Conservation (phyloP, 30 jellyfish, hydroid and myxozoan genomes). For the Aurelia sp. region DNA sequence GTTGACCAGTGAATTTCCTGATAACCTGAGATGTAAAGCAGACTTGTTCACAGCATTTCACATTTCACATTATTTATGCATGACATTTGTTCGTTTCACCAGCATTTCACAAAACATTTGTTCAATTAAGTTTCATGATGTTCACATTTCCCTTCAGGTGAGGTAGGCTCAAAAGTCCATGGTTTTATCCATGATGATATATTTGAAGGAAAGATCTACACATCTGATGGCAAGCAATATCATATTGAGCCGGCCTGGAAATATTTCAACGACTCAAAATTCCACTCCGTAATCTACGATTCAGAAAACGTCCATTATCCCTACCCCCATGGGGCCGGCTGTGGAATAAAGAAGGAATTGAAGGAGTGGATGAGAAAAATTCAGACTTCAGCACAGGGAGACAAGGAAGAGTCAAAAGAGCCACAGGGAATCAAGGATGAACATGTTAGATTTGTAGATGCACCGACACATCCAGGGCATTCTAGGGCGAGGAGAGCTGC, state of each 20-base stretch:
- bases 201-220: conserved; percentile 83
- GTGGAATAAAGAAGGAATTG: conserved; percentile 81
- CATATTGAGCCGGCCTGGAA: conserved; percentile 89
- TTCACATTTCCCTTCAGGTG: conserved; percentile 48
- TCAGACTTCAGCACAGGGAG: conserved; percentile 28
- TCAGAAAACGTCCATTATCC: conserved; percentile 72
- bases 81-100: too few species aligned
- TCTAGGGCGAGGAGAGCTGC: conserved; percentile 51
- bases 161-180: conserved; percentile 76
- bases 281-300: conserved; percentile 85
- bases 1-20: too few species aligned
- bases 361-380: conserved; percentile 78
- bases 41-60: too few species aligned
- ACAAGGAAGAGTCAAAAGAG: conserved; percentile 11
- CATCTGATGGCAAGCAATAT: conserved; percentile 67
- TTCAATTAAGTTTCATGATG: not conserved
- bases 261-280: conserved; percentile 55
- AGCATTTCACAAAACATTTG: too few species aligned
- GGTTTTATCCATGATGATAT: conserved; percentile 89
- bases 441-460: not conserved
- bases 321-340: conserved; percentile 69
- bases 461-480: conserved; percentile 1
- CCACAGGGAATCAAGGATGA: not conserved
- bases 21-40: too few species aligned
- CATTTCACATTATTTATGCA: too few species aligned